Conservation (phyloP, 53 echinoderm and acorn worm species). For the Apostichopus leukothele region DNA sequence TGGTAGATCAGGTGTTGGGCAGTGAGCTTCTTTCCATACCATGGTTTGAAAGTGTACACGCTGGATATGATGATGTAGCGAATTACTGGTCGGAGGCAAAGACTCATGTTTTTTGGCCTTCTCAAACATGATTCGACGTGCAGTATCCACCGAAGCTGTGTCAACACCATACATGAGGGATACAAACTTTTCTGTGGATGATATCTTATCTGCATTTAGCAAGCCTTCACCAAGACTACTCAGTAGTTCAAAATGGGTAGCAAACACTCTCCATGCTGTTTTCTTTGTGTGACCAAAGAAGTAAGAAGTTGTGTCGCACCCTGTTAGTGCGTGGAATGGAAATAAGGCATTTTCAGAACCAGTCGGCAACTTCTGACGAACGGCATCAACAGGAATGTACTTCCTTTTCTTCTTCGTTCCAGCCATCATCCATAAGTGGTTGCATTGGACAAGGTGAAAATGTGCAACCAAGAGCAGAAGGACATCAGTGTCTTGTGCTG, state of each 20-base stretch:
- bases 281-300: slow-evolving; percentile 26
- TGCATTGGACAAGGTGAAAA: not conserved
- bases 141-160: slow-evolving; percentile 1
- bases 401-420: slow-evolving; percentile 44
- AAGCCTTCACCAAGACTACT: slow-evolving; percentile 3
- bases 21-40: slow-evolving; percentile 52
- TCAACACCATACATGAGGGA: slow-evolving; percentile 20
- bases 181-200: slow-evolving; percentile 36
- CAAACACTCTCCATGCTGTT: slow-evolving; percentile 27
- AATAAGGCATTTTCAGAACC: not conserved
- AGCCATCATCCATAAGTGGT: slow-evolving; percentile 43
- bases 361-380: not conserved
- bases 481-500: slow-evolving; percentile 41
- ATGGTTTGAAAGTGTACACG: slow-evolving; percentile 45
- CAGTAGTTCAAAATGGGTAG: not conserved
- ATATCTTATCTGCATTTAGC: slow-evolving; percentile 1
- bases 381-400: slow-evolving; percentile 35
- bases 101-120: slow-evolving; percentile 15
- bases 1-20: slow-evolving; percentile 37
- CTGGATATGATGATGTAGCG: slow-evolving; percentile 33
- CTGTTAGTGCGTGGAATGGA: slow-evolving; percentile 38
- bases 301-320: slow-evolving; percentile 36
- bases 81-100: slow-evolving; percentile 44
- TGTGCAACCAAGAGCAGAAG: slow-evolving; percentile 17
- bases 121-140: slow-evolving; percentile 36